These are phyloP conservation scores for Cerastis rubricosa DNA, from an alignment of 2,888 invertebrate species.

Conservation along the genomic window DNA sequence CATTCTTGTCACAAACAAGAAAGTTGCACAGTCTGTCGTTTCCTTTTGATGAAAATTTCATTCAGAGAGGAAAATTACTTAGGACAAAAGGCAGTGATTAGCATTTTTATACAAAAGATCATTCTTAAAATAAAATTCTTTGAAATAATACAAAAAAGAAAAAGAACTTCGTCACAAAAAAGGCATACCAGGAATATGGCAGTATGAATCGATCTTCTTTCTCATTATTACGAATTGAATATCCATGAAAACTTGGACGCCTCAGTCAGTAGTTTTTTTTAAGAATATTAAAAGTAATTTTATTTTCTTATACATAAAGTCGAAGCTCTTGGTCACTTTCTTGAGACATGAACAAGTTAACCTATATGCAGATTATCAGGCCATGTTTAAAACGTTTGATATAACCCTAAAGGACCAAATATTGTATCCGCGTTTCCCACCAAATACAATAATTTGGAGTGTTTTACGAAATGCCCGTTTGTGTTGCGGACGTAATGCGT, in stretches of 20 bases:
- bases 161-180: background rate
- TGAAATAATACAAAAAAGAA: background rate
- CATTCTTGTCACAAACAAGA: slow-evolving; percentile 39
- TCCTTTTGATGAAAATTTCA: slow-evolving; percentile 19
- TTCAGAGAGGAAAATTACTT: slow-evolving; percentile 19
- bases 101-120: slow-evolving; percentile 28
- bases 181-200: background rate
- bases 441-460: slow-evolving; percentile 30
- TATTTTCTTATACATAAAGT: too few species aligned
- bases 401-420: background rate
- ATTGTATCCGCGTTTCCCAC: background rate
- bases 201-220: background rate
- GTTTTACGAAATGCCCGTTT: slow-evolving; percentile 38
- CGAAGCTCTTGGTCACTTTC: background rate
- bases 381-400: background rate
- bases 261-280: too few species aligned
- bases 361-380: background rate
- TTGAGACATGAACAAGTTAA: background rate
- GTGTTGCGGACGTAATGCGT: slow-evolving; percentile 42
- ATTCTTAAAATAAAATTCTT: slow-evolving; percentile 15
- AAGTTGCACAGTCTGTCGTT: slow-evolving; percentile 37
- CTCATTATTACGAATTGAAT: background rate
- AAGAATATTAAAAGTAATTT: too few species aligned
- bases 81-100: slow-evolving; percentile 38
- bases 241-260: background rate